Conservation (phyloP, 1,140 invertebrate genomes). For the Hesperophylax magnus region DNA sequence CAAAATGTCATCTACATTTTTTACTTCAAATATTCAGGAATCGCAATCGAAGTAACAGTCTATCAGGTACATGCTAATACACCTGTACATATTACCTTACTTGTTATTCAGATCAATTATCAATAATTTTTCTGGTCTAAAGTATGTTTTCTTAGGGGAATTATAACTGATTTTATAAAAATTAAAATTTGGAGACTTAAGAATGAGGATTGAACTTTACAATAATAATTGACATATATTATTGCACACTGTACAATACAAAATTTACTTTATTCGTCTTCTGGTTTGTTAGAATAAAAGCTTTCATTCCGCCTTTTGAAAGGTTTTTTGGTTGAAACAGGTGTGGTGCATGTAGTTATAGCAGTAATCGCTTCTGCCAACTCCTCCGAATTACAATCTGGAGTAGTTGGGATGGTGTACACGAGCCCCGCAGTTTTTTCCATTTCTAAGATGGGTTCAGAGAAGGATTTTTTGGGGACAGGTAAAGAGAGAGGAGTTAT, state of each 20-base stretch:
- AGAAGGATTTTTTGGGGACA: conserved; percentile 4
- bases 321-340: conserved; percentile 62
- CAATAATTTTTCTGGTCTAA: too few relatives aligned
- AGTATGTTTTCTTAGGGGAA: too few relatives aligned
- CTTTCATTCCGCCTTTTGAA: conserved; percentile 68
- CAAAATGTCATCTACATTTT: too few relatives aligned
- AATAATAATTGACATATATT: too few relatives aligned
- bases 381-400: neutral
- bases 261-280: conserved; percentile 50
- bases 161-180: too few relatives aligned
- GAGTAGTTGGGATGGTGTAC: too few relatives aligned
- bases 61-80: too few relatives aligned
- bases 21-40: too few relatives aligned
- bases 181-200: neutral
- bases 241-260: neutral
- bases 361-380: neutral
- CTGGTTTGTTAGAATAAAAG: conserved; percentile 62
- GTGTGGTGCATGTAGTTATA: conserved; percentile 43
- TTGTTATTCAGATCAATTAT: too few relatives aligned
- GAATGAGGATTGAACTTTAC: too few relatives aligned
- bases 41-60: too few relatives aligned
- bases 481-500: conserved; percentile 42
- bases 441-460: neutral
- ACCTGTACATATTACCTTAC: too few relatives aligned
- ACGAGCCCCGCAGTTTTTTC: neutral